Evolutionary conservation across 2,797 vertebrate genomes (phyloP), one percentile per base, ranked within the genome.

Genomic region (Oreonectes daqikongensis): DNA sequence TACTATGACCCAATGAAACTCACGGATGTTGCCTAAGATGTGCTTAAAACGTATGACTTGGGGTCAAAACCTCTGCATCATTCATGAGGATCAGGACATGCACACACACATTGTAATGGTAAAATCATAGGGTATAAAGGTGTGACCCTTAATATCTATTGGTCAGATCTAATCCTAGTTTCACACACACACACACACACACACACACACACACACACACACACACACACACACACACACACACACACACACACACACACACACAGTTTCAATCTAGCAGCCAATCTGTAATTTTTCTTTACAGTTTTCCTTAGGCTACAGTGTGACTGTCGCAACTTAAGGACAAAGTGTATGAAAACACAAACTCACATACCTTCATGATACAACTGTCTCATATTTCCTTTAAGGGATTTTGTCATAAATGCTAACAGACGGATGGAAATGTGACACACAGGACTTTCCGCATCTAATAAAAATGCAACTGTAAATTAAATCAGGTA

Each of bases 41-140:
- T 46, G 17, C 38, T 32, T 6, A 24, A 50, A 67, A 69, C 69
- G 5, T 55, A 66, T 44, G 48, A 32, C 28, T 70, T 32, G 6
- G 35, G 35, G 44, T 74, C 11, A 79, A 61, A 79, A 63, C 32
- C 57, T 61, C 52, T 59, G n/a, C 63, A 73, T 48, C 42, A 75
- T 75, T 75, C 50, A 75, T 66, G 63, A 72, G 53, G 24, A 57
- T 28, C 59, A 60, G 59, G 12, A 50, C 20, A 72, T 38, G 44
- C 59, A 71, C 60, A 68, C 35, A 57, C 50, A 55, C 26, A 74
- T 46, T 77, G 60, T 74, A 30, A 80, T 70, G 52, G 22, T 67
- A 77, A 80, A 60, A 55, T 60, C 38, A 60, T 42, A 40, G 28
- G 48, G 57, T 42, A 59, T 50, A 63, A 40, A 75, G 60, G 77